Base-by-base conservation (phyloP, 2,113 vertebrate species). In the Syngnathoides biaculeatus region DNA sequence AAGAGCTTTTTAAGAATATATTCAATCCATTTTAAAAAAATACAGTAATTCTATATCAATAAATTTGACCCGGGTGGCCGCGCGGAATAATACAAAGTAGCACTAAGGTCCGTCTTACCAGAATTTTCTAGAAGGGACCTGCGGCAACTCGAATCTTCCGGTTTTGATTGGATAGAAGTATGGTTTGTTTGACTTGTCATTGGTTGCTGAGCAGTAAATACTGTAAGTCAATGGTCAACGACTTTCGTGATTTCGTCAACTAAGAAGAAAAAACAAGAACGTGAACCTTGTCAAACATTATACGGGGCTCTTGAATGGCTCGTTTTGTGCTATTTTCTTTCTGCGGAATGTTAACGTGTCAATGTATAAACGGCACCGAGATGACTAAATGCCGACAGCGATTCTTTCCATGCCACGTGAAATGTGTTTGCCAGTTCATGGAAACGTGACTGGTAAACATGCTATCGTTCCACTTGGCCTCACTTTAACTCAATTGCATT, bases 101-200 rank as follows among this genome's bases (percentile, higher is more conserved):
- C 45, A 38, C 22, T 45, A 8, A 24, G 53, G 47, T 6, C 67
- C 52, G 22, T 15, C 5, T 79, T 9, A 22, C 80, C 2, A 80
- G 89, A 92, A 92, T 64, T 50, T 88, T 27, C 88, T 30, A 62
- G 89, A 89, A 85, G 26, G 26, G 19, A 42, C 3, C 71, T 27
- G 62, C 63, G 4, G 76, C 73, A 84, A 82, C 74, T 67, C 38
- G 68, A 64, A 39, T 30, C 45, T 38, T 75, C 74, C 17, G 48
- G 30, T 43, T 72, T 39, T 83, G 88, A 91, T 93, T 91, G 91
- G 92, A 12, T 40, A 27, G 47, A 17, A 13, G 8, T 0, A 26
- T 81, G 90, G 86, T 91, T 92, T 90, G 80, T 91, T 75, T 81
- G 68, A 40, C 2, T 65, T 62, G 26, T 3, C 73, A 89, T 88